These are phyloP conservation scores for Deroplatys truncata DNA, from an alignment of 2,888 invertebrate species.

Conservation along the genomic window DNA sequence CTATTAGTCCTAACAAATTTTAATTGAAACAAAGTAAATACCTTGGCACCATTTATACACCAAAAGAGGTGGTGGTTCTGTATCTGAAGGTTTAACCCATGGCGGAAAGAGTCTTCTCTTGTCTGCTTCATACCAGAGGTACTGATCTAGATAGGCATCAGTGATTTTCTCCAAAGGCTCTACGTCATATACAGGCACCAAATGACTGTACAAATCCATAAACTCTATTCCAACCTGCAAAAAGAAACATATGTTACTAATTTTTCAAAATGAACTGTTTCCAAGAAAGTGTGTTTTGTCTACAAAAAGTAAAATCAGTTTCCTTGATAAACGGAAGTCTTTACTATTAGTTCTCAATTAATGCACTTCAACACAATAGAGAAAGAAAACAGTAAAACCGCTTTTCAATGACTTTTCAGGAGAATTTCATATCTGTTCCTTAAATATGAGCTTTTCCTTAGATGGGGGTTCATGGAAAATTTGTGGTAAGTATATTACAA, in stretches of 20 bases:
- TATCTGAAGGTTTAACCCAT: constrained; percentile 99
- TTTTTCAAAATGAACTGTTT: background rate
- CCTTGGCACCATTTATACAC: constrained; percentile 99
- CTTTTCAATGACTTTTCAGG: too few relatives aligned
- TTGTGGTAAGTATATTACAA: too few relatives aligned
- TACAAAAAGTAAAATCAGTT: too few relatives aligned
- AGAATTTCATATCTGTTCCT: too few relatives aligned
- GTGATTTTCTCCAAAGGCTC: constrained; percentile 99
- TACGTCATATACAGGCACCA: constrained; percentile 98
- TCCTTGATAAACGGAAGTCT: too few relatives aligned
- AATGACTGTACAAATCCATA: constrained; percentile 98
- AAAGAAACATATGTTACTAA: constrained; percentile 21
- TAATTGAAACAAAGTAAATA: constrained; percentile 37
- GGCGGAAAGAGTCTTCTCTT: constrained; percentile 94
- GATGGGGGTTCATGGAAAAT: too few relatives aligned
- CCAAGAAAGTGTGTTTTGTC: too few relatives aligned
- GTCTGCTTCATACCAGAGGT: constrained; percentile 99
- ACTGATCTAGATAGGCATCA: constrained; percentile 98
- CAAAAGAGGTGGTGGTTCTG: constrained; percentile 88
- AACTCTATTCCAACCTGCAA: constrained; percentile 93
- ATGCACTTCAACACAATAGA: too few relatives aligned
- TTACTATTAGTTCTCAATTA: too few relatives aligned
- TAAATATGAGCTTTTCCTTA: too few relatives aligned
- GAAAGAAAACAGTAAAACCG: too few relatives aligned
- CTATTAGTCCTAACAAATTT: too few relatives aligned